Conservation (phyloP, 2,113 vertebrate genomes). For the Meriones unguiculatus region DNA sequence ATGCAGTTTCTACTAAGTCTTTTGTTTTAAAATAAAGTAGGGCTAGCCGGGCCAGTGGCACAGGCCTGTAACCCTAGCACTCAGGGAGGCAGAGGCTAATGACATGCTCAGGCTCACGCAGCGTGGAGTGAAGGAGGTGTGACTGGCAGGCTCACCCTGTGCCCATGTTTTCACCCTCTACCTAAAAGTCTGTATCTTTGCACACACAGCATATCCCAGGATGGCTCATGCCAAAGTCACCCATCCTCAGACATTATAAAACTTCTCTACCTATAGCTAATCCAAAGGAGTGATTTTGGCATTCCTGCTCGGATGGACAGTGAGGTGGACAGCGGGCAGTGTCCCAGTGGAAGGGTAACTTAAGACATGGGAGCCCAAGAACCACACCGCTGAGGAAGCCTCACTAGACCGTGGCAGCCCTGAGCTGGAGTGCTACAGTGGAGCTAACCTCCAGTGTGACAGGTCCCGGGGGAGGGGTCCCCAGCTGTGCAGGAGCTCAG, state of each 20-base stretch:
- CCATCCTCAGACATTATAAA: background rate
- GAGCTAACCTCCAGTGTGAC: too few relatives aligned
- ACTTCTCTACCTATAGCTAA: background rate
- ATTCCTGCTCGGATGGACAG: too few relatives aligned
- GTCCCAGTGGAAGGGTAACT: too few relatives aligned
- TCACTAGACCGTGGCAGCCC: too few relatives aligned
- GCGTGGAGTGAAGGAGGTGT: background rate
- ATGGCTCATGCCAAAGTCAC: background rate
- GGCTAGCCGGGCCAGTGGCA: background rate
- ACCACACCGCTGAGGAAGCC: too few relatives aligned
- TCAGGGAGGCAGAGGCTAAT: background rate
- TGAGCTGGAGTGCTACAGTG: too few relatives aligned
- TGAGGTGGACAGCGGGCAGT: too few relatives aligned
- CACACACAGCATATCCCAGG: background rate
- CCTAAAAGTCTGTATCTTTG: background rate
- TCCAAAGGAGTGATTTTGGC: background rate
- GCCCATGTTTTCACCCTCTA: rapidly evolving
- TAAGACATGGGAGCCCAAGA: too few relatives aligned
- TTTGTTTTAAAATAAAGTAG: background rate
- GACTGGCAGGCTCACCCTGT: background rate
- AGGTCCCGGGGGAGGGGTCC: too few relatives aligned
- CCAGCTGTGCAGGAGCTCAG: too few relatives aligned
- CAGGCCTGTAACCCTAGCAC: too few relatives aligned
- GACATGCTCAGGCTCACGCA: background rate
- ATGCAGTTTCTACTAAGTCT: background rate